Base-by-base conservation (phyloP, 2,888 invertebrate genomes). In the Scelioninae gen. 1 region DNA sequence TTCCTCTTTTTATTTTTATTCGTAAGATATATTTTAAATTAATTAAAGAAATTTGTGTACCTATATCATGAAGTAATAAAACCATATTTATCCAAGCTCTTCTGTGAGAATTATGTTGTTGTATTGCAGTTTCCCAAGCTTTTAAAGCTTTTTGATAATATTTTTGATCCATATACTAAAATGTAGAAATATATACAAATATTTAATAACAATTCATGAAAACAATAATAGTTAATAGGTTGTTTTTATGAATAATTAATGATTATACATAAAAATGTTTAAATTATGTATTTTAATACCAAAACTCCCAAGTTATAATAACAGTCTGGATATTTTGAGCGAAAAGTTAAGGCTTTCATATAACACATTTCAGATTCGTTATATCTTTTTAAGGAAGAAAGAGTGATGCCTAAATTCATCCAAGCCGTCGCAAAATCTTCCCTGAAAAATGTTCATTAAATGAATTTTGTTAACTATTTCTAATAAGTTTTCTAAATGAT, bases 341-440 rank as follows among this genome's bases (percentile, higher is more conserved):
- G 94, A 90, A 96, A 94, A 38, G 93, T 93, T 4, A 99, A 93
- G 0, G 99, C 98, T 66, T 94, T 96, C 87, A 94, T 93, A 90
- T 98, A 99, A 87, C 98, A 96, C 15, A 91, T 90, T 89, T 97
- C 95, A 0, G 98, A 96, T 88, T 96, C 95, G 1, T 94, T 91
- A 82, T 94, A 94, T 80, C 95, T 94, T 85, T 95, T 95, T 62
- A 95, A 93, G 45, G 95, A 94, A 0, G 97, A 96, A 84, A 98
- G 94, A 34, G 98, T 97, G 86, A 99, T 98, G 13, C 98, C 99
- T 66, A 99, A 93, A 93, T 99, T 99, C 98, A 99, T 99, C 98
- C 98, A 99, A 0, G 98, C 99, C 0, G 98, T 96, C 1, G 98
- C 96, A 93, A 98, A 99, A 90, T 97, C 96, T 38, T 95, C 94